Conservation (phyloP, 2,797 vertebrate genomes). For the Graptemys geographica region DNA sequence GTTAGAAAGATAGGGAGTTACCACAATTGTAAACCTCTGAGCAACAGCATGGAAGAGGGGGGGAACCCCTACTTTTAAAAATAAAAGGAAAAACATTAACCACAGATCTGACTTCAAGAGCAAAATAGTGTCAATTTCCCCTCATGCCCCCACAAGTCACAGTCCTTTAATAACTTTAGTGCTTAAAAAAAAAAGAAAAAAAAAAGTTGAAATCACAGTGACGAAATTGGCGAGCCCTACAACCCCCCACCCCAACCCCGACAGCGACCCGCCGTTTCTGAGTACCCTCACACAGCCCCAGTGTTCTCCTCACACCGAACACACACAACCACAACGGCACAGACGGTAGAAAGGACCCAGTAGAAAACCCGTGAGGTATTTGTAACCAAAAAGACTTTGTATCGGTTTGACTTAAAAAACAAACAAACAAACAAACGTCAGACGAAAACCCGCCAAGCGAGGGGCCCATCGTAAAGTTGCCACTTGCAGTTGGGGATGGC, state of each 20-base stretch:
- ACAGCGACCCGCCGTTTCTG: not conserved
- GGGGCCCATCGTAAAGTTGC: not conserved
- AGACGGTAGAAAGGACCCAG: not conserved
- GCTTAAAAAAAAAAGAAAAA: conserved; percentile 37
- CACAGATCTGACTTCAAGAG: conserved; percentile 59
- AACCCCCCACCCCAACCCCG: not conserved
- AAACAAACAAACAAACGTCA: not conserved
- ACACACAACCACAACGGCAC: not conserved
- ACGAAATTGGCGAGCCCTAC: conserved; percentile 58
- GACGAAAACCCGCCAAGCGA: not conserved
- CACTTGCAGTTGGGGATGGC: not conserved
- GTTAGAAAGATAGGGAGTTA: not conserved
- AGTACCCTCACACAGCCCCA: not conserved
- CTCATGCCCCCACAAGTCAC: too few relatives aligned
- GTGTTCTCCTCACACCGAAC: not conserved
- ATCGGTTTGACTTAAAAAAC: not conserved
- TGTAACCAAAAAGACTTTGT: not conserved
- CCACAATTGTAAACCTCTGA: not conserved
- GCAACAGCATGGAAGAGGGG: not conserved
- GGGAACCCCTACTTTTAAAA: not conserved
- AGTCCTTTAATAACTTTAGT: not conserved
- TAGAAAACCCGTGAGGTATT: conserved; percentile 34
- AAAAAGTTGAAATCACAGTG: conserved; percentile 66
- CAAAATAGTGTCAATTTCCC: not conserved
- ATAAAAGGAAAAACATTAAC: conserved; percentile 53